Conservation (phyloP, 2,888 invertebrate genomes). For the Phragmatobia fuliginosa region DNA sequence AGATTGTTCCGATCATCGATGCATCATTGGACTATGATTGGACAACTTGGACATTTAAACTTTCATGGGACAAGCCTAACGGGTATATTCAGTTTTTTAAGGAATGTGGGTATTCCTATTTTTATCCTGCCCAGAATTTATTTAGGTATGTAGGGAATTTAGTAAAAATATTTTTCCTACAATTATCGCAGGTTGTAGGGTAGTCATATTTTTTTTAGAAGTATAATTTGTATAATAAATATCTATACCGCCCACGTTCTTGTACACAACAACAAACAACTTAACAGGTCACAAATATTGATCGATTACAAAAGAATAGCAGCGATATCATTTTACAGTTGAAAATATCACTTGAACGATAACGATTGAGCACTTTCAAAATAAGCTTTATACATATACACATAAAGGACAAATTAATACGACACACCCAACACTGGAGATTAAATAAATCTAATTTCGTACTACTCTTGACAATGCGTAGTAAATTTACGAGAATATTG, state of each 20-base stretch:
- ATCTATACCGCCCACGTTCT: not conserved
- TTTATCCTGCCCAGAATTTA: too few relatives aligned
- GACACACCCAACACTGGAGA: slow-evolving; percentile 8
- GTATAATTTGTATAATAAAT: not conserved
- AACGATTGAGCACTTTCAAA: slow-evolving; percentile 37
- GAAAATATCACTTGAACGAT: slow-evolving; percentile 27
- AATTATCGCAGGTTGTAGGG: too few relatives aligned
- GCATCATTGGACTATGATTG: too few relatives aligned
- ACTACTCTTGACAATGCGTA: slow-evolving; percentile 14
- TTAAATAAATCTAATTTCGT: slow-evolving; percentile 12
- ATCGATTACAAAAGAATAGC: slow-evolving; percentile 12
- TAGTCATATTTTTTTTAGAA: not conserved
- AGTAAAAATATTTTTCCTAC: too few relatives aligned
- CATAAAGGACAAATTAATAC: slow-evolving; percentile 22
- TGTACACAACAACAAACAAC: slow-evolving; percentile 1
- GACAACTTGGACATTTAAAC: too few relatives aligned
- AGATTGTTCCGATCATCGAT: too few relatives aligned
- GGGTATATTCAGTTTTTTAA: too few relatives aligned
- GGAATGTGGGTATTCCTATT: too few relatives aligned
- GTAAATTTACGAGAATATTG: slow-evolving; percentile 30
- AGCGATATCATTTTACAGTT: slow-evolving; percentile 9
- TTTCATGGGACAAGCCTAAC: too few relatives aligned
- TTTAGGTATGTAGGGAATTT: too few relatives aligned
- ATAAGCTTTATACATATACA: slow-evolving; percentile 7
- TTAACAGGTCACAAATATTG: slow-evolving; percentile 9